Evolutionary conservation across 1,140 invertebrate genomes (phyloP), one percentile per base, ranked within the genome.

Genomic region (Papilio polyxenes): DNA sequence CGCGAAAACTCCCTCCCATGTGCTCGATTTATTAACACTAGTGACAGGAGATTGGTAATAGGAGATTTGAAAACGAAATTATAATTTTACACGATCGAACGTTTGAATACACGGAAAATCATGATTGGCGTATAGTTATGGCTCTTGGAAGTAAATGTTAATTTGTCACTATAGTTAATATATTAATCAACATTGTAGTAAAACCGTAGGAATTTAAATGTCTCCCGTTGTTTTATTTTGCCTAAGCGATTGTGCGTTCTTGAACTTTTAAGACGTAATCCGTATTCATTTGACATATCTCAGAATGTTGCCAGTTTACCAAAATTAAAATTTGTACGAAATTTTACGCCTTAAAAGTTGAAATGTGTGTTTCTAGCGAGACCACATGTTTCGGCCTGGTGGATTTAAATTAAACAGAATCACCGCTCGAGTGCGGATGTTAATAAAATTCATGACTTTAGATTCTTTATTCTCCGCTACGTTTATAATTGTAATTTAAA

Each of bases 11-110:
- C 85, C 84, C 87, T 87, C 84, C 85, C 85, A 88, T 88, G 83
- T 80, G 82, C 83, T 84, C 51, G 83, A 82, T 79, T 88, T 88
- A 88, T 87, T 85, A 85, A 87, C 86, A 88, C 85, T 87, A 85
- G 87, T 87, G 86, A 88, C 82, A 84, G 59, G 72, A 78, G 15
- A 79, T 44, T 78, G 75, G 17, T 23, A 51, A 59, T 72, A 62
- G 37, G 80, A n/a, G 15, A 51, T 80, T n/a, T 75, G 23, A 82
- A 44, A 48, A 53, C 44, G 23, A 79, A 48, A 72, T 51, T 53
- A 51, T 15, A 75, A 20, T 76, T 37, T 56, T 81, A 72, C 62
- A 1, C 31, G n/a, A 74, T 74, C 75, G 69, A 83, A 79, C 77
- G 76, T 56, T 51, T 77, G 31, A 56, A 7, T 62, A 80, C 78